phyloP scores from a whole-genome alignment of 2,888 invertebrate species.

The Eueremaeus valkanovi region DNA sequence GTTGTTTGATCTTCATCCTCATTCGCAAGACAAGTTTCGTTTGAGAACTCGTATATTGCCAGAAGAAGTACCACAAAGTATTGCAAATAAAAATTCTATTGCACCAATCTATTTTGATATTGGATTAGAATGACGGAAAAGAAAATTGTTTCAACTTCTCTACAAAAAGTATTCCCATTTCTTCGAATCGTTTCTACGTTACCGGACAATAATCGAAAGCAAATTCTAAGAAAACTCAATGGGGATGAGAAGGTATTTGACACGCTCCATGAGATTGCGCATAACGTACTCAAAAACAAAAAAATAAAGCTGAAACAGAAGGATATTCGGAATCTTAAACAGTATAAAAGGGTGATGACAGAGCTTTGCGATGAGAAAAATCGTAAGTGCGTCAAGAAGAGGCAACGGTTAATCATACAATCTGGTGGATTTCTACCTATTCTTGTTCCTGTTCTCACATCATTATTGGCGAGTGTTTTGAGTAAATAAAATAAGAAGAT shows the following conservation, averaged over 20 bases:
- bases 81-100: background rate
- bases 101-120: background rate
- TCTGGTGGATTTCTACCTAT: background rate
- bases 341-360: background rate
- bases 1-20: slow-evolving; percentile 28
- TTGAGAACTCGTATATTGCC: background rate
- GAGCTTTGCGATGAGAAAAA: background rate
- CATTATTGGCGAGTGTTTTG: background rate
- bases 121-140: background rate
- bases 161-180: background rate
- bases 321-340: background rate
- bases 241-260: background rate
- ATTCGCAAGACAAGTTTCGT: background rate
- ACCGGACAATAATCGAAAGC: background rate
- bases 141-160: background rate
- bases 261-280: slow-evolving; percentile 18
- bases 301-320: background rate
- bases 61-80: background rate
- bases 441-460: background rate
- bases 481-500: too few species aligned
- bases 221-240: background rate
- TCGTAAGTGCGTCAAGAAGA: background rate
- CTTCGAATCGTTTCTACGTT: background rate
- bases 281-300: background rate
- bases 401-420: background rate